Percentiles rank a stretch among this genome's conserved stretches.
Evolutionary conservation across 2,888 invertebrate species (phyloP).

Genomic region (Acronicta psi): DNA sequence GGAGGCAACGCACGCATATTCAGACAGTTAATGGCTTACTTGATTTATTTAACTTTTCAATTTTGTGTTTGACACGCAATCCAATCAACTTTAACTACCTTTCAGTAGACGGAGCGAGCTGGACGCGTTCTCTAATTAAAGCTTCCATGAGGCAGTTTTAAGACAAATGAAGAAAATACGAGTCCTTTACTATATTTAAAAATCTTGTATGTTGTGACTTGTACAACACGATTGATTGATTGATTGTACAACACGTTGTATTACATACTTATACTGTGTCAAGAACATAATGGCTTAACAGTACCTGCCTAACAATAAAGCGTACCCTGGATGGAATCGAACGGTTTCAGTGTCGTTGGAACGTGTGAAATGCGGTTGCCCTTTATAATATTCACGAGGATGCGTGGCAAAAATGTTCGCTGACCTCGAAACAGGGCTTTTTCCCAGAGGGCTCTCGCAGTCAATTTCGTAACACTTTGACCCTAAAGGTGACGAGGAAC

Average conservation of each 20-base stretch:
- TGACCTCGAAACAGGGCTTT: conserved; percentile 75
- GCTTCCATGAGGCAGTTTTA: conserved; percentile 21
- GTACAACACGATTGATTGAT: no score
- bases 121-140: conserved; percentile 19
- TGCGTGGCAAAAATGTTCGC: conserved; percentile 72
- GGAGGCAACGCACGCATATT: conserved; percentile 27
- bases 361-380: conserved; percentile 74
- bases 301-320: conserved; percentile 64
- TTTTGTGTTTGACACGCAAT: conserved; percentile 31
- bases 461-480: conserved; percentile 79
- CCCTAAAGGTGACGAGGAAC: conserved; percentile 71
- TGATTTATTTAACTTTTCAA: conserved; percentile 46
- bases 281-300: conserved; percentile 43
- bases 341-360: conserved; percentile 71
- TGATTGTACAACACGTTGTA: background rate
- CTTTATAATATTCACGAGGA: conserved; percentile 78
- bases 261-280: background rate
- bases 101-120: background rate
- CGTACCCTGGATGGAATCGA: conserved; percentile 66
- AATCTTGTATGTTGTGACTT: no score
- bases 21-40: conserved; percentile 31
- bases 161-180: conserved; percentile 9
- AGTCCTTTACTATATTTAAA: conserved; percentile 13
- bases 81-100: conserved; percentile 28
- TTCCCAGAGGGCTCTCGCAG: conserved; percentile 68